Evolutionary conservation across 2,797 vertebrate species (phyloP).

Genomic region (Thamnophis elegans): DNA sequence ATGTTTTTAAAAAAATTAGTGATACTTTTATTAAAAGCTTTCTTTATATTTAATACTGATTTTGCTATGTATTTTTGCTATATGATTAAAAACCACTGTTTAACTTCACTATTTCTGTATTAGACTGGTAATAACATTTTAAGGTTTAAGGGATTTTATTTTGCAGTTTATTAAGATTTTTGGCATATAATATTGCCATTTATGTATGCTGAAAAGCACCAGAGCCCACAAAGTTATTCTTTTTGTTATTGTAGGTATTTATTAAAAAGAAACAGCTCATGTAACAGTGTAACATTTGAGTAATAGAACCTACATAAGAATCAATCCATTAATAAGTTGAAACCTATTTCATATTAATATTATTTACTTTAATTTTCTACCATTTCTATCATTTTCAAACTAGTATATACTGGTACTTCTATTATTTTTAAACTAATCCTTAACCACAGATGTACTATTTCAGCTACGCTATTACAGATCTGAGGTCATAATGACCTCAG

Average conservation of each 20-base stretch:
- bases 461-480: no score
- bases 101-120: background rate
- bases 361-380: background rate
- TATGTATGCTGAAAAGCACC: background rate
- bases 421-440: background rate
- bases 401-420: background rate
- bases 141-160: background rate
- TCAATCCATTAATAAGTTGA: background rate
- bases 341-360: background rate
- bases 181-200: background rate
- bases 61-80: background rate
- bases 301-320: background rate
- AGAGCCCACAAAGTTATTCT: background rate
- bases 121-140: background rate
- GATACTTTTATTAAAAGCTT: background rate
- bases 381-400: background rate
- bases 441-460: no score
- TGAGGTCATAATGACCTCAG: no score
- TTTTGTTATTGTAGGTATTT: background rate
- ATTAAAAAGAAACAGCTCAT: background rate
- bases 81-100: background rate
- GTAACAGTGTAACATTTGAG: background rate
- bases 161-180: background rate
- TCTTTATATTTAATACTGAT: slow-evolving; percentile 6
- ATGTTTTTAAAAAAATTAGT: background rate